Evolutionary conservation across 2,797 vertebrate genomes (phyloP).

Genomic region (Todus mexicanus): DNA sequence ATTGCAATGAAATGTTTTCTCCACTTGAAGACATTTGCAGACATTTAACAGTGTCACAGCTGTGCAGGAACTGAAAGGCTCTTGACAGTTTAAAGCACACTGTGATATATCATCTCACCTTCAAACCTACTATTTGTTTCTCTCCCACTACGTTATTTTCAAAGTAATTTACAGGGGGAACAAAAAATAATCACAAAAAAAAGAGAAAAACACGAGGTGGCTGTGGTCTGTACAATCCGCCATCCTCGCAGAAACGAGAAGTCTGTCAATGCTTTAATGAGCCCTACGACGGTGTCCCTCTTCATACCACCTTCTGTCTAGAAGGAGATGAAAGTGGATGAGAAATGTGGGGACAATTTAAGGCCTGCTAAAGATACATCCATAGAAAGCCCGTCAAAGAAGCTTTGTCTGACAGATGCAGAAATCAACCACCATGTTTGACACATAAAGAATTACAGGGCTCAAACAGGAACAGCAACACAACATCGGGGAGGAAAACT

Average conservation of each 20-base stretch:
- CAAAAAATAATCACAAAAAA: background rate
- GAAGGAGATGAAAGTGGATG: background rate
- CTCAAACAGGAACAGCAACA: background rate
- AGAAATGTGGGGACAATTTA: background rate
- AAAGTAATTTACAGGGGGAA: background rate
- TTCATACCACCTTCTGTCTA: background rate
- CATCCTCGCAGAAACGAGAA: background rate
- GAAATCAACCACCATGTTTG: background rate
- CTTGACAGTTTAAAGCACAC: background rate
- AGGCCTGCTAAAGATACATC: background rate
- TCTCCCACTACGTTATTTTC: background rate
- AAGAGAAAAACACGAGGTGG: background rate
- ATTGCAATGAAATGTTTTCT: slow-evolving; percentile 43
- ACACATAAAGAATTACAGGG: background rate
- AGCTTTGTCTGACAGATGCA: background rate
- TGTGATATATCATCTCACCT: background rate
- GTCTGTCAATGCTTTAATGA: background rate
- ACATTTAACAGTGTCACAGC: slow-evolving; percentile 8
- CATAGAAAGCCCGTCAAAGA: background rate
- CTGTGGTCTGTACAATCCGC: background rate
- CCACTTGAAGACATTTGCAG: slow-evolving; percentile 39
- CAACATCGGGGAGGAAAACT: background rate
- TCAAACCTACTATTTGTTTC: background rate
- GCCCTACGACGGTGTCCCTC: background rate
- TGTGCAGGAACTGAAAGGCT: slow-evolving; percentile 10